A percentile compares a stretch with the other conserved stretches of the same genome.
Evolutionary conservation across 2,888 invertebrate species (phyloP).

Genomic region (Hylaea fasciaria): DNA sequence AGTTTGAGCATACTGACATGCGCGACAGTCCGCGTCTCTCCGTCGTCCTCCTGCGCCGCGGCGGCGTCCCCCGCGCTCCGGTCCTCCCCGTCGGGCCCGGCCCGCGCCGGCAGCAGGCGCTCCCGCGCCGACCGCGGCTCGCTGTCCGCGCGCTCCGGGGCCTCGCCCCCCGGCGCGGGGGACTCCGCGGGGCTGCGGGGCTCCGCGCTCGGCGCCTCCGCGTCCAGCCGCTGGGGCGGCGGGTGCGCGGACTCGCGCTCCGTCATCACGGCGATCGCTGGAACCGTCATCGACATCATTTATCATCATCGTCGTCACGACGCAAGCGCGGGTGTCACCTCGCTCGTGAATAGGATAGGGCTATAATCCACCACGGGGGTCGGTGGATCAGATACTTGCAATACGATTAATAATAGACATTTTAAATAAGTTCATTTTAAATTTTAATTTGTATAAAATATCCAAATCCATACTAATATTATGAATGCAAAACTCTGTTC

Average conservation of each 20-base stretch:
- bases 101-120: conserved; percentile 57
- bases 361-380: no score
- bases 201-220: conserved; percentile 38
- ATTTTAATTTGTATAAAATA: no score
- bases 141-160: conserved; percentile 37
- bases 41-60: conserved; percentile 34
- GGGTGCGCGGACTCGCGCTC: conserved; percentile 96
- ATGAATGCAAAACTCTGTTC: no score
- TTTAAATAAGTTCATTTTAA: no score
- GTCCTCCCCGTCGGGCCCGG: conserved; percentile 66
- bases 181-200: conserved; percentile 26
- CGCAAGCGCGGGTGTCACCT: no score
- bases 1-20: conserved; percentile 47
- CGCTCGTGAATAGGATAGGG: no score
- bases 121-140: conserved; percentile 42
- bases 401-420: no score
- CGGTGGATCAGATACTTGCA: no score
- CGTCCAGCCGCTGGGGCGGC: conserved; percentile 65
- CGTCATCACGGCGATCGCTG: conserved; percentile 95
- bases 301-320: no score
- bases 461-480: no score
- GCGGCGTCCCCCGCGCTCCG: conserved; percentile 28
- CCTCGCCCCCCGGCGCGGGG: conserved; percentile 22
- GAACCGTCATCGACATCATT: not conserved
- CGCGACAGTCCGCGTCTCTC: conserved; percentile 44